A percentile compares a stretch with the other conserved stretches of the same genome.
These are phyloP conservation scores for Cyanoliseus patagonus DNA, from an alignment of 2,113 vertebrate species.

Conservation along the genomic window DNA sequence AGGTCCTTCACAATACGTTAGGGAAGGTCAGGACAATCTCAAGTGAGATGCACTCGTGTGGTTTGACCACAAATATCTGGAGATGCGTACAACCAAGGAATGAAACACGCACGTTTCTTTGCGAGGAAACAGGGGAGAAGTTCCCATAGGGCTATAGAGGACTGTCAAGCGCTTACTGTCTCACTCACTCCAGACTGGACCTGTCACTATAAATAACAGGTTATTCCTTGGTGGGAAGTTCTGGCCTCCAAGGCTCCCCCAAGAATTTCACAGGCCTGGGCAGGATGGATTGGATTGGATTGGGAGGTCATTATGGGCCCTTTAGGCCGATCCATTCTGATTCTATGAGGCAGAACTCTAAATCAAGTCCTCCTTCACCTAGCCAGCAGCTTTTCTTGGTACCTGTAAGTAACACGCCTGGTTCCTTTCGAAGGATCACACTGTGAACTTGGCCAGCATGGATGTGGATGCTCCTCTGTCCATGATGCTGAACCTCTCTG, in stretches of 20 bases:
- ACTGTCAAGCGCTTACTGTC: neutral
- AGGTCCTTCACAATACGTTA: neutral
- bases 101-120: rapidly evolving
- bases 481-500: conserved; percentile 81
- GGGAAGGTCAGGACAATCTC: neutral
- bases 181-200: neutral
- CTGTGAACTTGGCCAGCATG: conserved; percentile 86
- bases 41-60: neutral
- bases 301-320: neutral
- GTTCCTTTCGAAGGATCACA: conserved; percentile 32
- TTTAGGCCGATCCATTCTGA: neutral
- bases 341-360: neutral
- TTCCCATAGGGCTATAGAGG: neutral
- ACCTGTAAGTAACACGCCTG: neutral
- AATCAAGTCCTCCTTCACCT: no score
- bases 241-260: neutral
- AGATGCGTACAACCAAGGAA: neutral
- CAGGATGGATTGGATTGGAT: neutral
- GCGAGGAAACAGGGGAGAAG: neutral
- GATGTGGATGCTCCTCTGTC: conserved; percentile 83
- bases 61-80: neutral
- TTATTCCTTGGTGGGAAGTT: neutral
- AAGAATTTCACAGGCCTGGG: neutral
- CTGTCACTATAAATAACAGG: neutral
- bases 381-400: neutral